These are phyloP conservation scores for Protonibea diacanthus DNA, from an alignment of 2,797 vertebrate species.

Conservation along the genomic window DNA sequence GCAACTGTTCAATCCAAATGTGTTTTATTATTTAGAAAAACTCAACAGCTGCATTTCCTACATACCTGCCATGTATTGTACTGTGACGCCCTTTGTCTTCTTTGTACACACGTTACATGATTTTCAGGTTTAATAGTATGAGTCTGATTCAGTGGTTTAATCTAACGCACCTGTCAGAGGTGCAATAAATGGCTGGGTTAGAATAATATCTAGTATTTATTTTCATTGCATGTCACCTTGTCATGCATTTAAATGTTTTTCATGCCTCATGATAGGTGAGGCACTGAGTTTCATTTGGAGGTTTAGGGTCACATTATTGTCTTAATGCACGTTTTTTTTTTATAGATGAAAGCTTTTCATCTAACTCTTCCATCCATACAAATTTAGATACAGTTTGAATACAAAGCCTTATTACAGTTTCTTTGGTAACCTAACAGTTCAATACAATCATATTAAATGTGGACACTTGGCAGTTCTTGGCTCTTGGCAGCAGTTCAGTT, in stretches of 20 bases:
- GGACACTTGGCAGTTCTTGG: too few species aligned
- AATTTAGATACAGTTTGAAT: not conserved
- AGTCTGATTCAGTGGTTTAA: not conserved
- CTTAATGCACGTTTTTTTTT: too few species aligned
- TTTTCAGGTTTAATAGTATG: too few species aligned
- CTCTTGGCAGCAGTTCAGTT: too few species aligned
- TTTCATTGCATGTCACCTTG: not conserved
- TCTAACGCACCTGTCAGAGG: not conserved
- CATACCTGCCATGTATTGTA: not conserved
- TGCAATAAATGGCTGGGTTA: not conserved
- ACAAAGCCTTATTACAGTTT: not conserved
- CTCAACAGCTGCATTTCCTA: not conserved
- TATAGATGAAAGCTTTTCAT: too few species aligned
- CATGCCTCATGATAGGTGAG: not conserved
- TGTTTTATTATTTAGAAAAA: not conserved
- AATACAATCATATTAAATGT: not conserved
- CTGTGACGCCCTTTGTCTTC: not conserved
- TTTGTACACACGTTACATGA: not conserved
- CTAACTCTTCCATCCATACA: not conserved
- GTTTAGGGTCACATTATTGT: not conserved
- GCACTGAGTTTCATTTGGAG: not conserved
- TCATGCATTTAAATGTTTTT: not conserved
- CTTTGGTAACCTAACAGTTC: not conserved
- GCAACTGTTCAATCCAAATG: not conserved
- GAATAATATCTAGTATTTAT: not conserved